Conservation (phyloP, 2,888 invertebrate species). For the Boloria selene region DNA sequence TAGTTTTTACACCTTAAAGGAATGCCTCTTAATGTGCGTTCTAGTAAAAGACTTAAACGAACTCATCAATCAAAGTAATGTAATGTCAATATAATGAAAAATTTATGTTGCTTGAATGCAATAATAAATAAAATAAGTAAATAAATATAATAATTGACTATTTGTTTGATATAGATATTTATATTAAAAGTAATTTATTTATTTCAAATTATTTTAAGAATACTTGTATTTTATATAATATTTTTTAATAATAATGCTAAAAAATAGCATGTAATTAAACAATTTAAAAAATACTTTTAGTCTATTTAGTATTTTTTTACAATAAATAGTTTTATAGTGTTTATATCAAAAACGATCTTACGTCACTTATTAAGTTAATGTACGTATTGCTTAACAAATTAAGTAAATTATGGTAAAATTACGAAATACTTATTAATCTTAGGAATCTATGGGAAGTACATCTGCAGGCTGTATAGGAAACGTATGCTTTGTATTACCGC, state of each 20-base stretch:
- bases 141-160: neutral
- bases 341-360: too few relatives aligned
- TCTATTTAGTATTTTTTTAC: too few relatives aligned
- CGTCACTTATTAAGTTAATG: too few relatives aligned
- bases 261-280: too few relatives aligned
- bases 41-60: slow-evolving; percentile 40
- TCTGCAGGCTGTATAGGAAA: slow-evolving; percentile 68
- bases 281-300: too few relatives aligned
- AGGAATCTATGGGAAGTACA: slow-evolving; percentile 58
- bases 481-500: slow-evolving; percentile 55
- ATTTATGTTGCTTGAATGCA: too few relatives aligned
- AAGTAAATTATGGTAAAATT: neutral
- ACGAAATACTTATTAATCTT: slow-evolving; percentile 14
- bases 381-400: neutral
- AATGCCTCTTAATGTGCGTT: neutral
- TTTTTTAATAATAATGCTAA: too few relatives aligned
- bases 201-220: too few relatives aligned
- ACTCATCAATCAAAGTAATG: slow-evolving; percentile 3
- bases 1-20: neutral
- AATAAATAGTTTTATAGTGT: too few relatives aligned
- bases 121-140: too few relatives aligned
- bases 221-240: too few relatives aligned
- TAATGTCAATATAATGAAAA: too few relatives aligned
- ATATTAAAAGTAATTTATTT: neutral
- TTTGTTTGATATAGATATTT: neutral